These are phyloP conservation scores for Amyelois transitella DNA, from an alignment of 1,140 invertebrate genomes.

Conservation along the genomic window DNA sequence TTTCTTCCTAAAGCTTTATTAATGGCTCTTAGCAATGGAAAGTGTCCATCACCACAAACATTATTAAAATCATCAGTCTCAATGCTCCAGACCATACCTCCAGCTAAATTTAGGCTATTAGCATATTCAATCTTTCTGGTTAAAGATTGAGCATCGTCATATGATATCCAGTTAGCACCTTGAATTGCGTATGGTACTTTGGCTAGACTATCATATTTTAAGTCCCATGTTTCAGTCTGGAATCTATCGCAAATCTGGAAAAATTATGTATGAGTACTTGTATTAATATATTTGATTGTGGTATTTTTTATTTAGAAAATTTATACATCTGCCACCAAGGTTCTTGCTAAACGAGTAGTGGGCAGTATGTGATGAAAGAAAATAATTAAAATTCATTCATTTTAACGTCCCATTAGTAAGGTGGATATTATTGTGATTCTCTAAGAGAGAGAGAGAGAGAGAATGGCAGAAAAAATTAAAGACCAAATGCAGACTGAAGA, in stretches of 20 bases:
- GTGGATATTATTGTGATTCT: too few relatives aligned
- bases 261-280: neutral
- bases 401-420: too few relatives aligned
- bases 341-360: too few relatives aligned
- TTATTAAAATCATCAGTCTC: slow-evolving; percentile 84
- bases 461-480: too few relatives aligned
- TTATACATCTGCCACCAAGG: too few relatives aligned
- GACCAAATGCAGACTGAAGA: neutral
- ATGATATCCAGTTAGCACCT: slow-evolving; percentile 83
- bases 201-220: slow-evolving; percentile 28
- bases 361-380: too few relatives aligned
- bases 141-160: slow-evolving; percentile 78
- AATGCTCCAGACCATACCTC: slow-evolving; percentile 83
- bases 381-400: too few relatives aligned
- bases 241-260: slow-evolving; percentile 48
- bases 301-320: too few relatives aligned
- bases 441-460: too few relatives aligned
- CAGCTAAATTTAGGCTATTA: slow-evolving; percentile 73
- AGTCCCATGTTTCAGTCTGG: slow-evolving; percentile 38
- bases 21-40: slow-evolving; percentile 51
- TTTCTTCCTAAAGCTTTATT: neutral
- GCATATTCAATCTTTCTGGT: slow-evolving; percentile 75
- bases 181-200: slow-evolving; percentile 79
- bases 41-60: slow-evolving; percentile 71
- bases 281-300: too few relatives aligned